Conservation (phyloP, 2,113 vertebrate genomes). For the Empidonax traillii region DNA sequence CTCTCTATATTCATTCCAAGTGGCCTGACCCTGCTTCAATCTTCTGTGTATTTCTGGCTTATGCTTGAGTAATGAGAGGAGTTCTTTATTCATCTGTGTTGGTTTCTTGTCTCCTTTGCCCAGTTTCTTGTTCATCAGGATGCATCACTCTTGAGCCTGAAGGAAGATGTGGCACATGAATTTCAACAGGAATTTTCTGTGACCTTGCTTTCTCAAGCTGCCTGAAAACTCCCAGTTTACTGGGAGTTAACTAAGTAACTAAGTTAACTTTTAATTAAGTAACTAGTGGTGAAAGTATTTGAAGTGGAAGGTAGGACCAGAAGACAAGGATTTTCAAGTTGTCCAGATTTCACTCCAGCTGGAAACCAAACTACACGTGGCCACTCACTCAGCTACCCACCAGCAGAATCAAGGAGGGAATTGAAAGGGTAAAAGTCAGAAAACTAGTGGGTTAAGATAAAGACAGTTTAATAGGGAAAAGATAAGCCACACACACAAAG, state of each 20-base stretch:
- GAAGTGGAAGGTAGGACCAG: neutral
- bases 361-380: neutral
- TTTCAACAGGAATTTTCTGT: neutral
- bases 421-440: neutral
- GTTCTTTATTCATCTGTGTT: neutral
- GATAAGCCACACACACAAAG: neutral
- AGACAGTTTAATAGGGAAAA: neutral
- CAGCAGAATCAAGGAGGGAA: fast-evolving
- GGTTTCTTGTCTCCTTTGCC: neutral
- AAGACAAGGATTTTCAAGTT: neutral
- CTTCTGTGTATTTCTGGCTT: neutral
- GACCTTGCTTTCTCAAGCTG: neutral
- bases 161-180: neutral
- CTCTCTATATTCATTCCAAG: neutral
- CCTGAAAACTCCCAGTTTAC: neutral
- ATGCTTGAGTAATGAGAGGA: neutral
- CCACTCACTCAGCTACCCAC: neutral
- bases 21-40: neutral
- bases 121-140: neutral
- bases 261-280: neutral
- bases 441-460: neutral
- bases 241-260: neutral
- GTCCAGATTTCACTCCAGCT: neutral
- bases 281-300: neutral
- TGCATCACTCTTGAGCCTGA: neutral